These are phyloP conservation scores for Neodiprion virginianus DNA, from an alignment of 1,140 invertebrate species.

Conservation along the genomic window DNA sequence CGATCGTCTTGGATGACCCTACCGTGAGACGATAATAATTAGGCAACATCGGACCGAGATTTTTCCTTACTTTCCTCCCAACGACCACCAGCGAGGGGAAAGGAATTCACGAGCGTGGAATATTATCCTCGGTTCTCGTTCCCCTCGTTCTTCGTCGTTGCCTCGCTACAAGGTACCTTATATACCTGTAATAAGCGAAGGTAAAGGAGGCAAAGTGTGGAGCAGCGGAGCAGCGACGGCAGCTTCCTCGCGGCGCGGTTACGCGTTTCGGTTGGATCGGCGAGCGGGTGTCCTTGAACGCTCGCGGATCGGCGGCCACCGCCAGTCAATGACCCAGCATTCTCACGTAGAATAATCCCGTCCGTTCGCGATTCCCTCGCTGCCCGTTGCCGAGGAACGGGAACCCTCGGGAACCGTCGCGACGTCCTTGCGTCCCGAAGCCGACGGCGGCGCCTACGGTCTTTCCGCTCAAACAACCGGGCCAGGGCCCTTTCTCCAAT, in stretches of 20 bases:
- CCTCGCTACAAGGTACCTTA: background rate
- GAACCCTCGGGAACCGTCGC: slow-evolving; percentile 3
- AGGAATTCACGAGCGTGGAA: too few relatives aligned
- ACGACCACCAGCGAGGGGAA: too few relatives aligned
- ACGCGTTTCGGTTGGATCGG: slow-evolving; percentile 8
- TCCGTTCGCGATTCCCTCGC: background rate
- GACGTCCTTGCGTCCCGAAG: background rate
- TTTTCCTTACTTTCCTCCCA: too few relatives aligned
- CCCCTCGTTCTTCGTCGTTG: too few relatives aligned
- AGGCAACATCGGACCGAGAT: too few relatives aligned
- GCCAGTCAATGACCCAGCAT: slow-evolving; percentile 57
- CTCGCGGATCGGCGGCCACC: slow-evolving; percentile 56
- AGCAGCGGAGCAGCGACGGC: too few relatives aligned
- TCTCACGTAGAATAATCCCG: background rate
- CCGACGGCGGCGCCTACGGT: background rate
- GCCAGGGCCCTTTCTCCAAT: background rate
- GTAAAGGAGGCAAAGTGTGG: background rate
- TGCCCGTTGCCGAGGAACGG: background rate
- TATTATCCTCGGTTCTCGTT: too few relatives aligned
- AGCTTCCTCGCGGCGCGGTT: background rate
- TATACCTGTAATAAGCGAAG: background rate
- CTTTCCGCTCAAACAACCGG: background rate
- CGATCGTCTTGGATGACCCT: too few relatives aligned
- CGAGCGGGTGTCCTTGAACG: slow-evolving; percentile 57
- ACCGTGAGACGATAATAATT: too few relatives aligned